Conservation (phyloP, 2,888 invertebrate species). For the Nebria brevicollis region DNA sequence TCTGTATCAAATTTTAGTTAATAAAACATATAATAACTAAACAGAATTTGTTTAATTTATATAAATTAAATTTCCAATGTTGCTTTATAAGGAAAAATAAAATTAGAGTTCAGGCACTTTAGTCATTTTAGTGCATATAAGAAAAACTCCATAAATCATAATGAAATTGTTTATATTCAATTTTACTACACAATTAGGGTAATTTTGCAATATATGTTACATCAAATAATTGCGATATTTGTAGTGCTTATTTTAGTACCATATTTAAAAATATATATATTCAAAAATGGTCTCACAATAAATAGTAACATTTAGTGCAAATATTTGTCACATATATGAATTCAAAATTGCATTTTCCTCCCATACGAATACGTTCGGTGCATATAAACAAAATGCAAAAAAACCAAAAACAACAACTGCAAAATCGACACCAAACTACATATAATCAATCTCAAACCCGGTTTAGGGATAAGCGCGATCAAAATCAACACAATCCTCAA, state of each 20-base stretch:
- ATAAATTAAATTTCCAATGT: no score
- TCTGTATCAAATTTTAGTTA: background rate
- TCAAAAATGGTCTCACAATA: no score
- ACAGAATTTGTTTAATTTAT: no score
- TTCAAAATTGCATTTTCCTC: constrained; percentile 11
- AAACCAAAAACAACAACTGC: constrained; percentile 65
- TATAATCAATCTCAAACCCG: constrained; percentile 64
- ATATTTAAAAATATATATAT: no score
- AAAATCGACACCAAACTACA: constrained; percentile 62
- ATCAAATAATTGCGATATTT: background rate
- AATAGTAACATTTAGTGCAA: background rate
- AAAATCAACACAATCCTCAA: constrained; percentile 63
- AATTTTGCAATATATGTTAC: background rate
- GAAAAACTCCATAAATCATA: background rate
- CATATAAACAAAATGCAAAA: constrained; percentile 66
- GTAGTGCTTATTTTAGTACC: no score
- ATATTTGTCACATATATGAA: background rate
- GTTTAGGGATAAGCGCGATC: constrained; percentile 62
- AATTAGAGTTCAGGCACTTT: no score
- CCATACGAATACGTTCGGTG: constrained; percentile 62
- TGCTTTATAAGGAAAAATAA: no score
- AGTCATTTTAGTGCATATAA: no score
- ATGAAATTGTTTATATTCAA: background rate
- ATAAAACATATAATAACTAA: background rate
- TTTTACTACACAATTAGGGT: background rate